Conservation (phyloP, 2,888 invertebrate genomes). For the Volucella zonaria region DNA sequence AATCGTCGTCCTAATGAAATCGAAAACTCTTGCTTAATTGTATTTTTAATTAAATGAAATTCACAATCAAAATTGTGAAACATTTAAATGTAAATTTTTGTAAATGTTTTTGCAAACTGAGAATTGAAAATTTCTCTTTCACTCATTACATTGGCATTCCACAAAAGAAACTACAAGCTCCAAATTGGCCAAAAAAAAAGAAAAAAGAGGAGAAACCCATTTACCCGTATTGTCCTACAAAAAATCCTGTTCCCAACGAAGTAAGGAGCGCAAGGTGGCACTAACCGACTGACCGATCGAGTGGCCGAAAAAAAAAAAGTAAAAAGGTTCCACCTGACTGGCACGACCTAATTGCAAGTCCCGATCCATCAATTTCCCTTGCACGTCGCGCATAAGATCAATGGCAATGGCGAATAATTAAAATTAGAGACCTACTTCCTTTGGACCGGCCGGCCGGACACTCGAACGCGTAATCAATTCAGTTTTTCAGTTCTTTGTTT, state of each 20-base stretch:
- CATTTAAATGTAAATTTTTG: constrained; percentile 19
- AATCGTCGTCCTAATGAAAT: constrained; percentile 43
- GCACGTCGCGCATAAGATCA: constrained; percentile 53
- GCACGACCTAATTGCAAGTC: constrained; percentile 62
- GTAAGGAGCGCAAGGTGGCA: constrained; percentile 28
- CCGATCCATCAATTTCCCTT: constrained; percentile 64
- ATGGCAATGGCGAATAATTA: constrained; percentile 62
- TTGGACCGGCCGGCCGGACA: constrained; percentile 18
- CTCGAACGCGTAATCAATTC: constrained; percentile 56
- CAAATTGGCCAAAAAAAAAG: constrained; percentile 30
- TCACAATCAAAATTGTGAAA: background rate
- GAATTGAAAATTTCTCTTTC: constrained; percentile 53
- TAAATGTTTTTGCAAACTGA: too few relatives aligned
- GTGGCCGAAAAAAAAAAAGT: background rate
- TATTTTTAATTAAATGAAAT: constrained; percentile 14
- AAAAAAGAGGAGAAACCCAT: constrained; percentile 25
- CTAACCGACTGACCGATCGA: background rate
- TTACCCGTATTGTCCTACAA: constrained; percentile 44
- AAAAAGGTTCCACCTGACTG: constrained; percentile 56
- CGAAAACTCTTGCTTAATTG: constrained; percentile 33
- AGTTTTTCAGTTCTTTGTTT: constrained; percentile 16
- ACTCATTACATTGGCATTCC: constrained; percentile 36
- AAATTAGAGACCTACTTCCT: constrained; percentile 66
- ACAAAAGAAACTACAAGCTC: constrained; percentile 4
- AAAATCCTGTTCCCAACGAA: constrained; percentile 57